Evolutionary conservation across 2,888 invertebrate species (phyloP), one percentile per base, ranked within the genome.

Genomic region (Camptogramma bilineatum): DNA sequence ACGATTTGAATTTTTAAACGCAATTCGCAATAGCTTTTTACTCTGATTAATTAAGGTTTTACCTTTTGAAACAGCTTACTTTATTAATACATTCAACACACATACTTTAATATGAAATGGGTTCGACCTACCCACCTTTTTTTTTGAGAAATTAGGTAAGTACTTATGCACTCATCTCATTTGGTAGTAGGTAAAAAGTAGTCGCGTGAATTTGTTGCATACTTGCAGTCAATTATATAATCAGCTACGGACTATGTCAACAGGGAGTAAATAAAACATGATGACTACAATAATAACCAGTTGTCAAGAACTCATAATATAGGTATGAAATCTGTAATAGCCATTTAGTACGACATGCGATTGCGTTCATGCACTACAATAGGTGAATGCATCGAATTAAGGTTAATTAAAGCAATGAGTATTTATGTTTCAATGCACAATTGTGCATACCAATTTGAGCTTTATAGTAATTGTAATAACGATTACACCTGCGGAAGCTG

Each of bases 381-480:
- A 73, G 73, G 78, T 81, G 78, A 81, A 77, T 85, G 84, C 83
- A 86, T 84, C 80, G 84, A 88, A 88, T 89, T 86, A 87, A 85
- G 83, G 86, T 84, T 89, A 87, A 89, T 90, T 86, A 87, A 84
- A 81, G 77, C 86, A 87, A 88, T 86, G 79, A 79, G 77, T 78
- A 81, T 83, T 82, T 83, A 83, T 82, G 79, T 77, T 74, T 73
- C 69, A 77, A 78, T 73, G 73, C 64, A 70, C 70, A 64, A 67
- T 70, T 71, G 68, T 58, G 68, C 73, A 73, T 64, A 65, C 69
- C 72, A 78, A 77, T 76, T 74, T 75, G 70, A 71, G 76, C 78
- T 74, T 78, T 80, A 79, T 72, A 61, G 52, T 66, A 28, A 57
- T 69, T 34, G 53, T 64, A 76, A 76, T 77, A 80, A 70, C 73